phyloP scores from a whole-genome alignment of 2,113 vertebrate species.

The Puma concolor region DNA sequence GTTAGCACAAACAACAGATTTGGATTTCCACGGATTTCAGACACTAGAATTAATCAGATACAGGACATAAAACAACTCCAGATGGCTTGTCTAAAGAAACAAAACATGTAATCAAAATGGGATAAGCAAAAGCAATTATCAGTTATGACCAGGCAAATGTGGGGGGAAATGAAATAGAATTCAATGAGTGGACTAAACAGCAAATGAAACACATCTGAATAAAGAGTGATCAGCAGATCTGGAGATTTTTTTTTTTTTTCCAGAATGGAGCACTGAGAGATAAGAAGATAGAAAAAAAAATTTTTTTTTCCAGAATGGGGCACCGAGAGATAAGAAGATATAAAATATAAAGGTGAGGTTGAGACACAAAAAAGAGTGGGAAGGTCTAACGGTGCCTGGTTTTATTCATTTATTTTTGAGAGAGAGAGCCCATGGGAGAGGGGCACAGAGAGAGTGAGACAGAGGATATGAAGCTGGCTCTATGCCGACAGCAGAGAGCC shows the following conservation, averaged over 20 bases:
- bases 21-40: neutral
- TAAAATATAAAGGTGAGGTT: neutral
- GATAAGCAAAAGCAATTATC: neutral
- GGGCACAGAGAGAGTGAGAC: too few species aligned
- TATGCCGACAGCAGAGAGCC: too few species aligned
- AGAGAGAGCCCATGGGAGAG: too few species aligned
- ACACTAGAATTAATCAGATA: neutral
- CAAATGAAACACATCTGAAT: slow-evolving; percentile 1
- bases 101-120: neutral
- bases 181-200: neutral
- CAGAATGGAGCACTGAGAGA: neutral
- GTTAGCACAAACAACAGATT: slow-evolving; percentile 5
- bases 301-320: neutral
- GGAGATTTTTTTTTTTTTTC: neutral
- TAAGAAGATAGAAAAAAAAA: neutral
- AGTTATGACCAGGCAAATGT: neutral
- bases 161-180: neutral
- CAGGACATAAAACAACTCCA: neutral
- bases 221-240: neutral
- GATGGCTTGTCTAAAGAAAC: slow-evolving; percentile 6
- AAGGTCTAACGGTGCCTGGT: neutral
- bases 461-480: too few species aligned
- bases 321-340: neutral
- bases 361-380: neutral
- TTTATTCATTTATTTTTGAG: too few species aligned